These are phyloP conservation scores for Triops cancriformis DNA, from an alignment of 1,140 invertebrate genomes.

Conservation along the genomic window DNA sequence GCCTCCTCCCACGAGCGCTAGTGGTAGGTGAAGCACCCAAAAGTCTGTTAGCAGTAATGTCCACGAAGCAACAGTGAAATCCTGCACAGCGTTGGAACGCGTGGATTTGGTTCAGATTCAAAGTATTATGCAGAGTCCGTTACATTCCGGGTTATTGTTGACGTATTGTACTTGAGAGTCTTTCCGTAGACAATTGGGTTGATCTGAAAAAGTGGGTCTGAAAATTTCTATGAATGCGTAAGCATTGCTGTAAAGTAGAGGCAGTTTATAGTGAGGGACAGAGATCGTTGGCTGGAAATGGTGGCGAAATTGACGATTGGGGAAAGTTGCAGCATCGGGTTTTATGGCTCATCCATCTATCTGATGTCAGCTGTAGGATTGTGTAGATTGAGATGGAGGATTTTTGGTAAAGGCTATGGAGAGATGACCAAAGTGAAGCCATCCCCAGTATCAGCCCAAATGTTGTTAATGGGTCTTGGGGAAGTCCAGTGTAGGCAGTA, in stretches of 20 bases:
- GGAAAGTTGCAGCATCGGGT: constrained; percentile 4
- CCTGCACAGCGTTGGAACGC: too few species aligned
- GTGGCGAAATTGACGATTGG: not conserved
- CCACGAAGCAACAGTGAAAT: too few species aligned
- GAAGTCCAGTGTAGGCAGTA: not conserved
- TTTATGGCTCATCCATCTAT: constrained; percentile 10
- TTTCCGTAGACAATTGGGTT: too few species aligned
- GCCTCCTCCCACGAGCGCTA: too few species aligned
- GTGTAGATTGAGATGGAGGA: not conserved
- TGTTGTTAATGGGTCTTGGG: not conserved
- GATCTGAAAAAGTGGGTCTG: too few species aligned
- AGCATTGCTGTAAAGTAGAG: not conserved
- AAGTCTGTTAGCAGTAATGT: too few species aligned
- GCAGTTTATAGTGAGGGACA: not conserved
- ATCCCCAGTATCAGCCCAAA: not conserved
- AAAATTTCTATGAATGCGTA: too few species aligned
- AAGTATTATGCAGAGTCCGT: too few species aligned
- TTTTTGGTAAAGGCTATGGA: not conserved
- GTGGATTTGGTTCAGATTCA: too few species aligned
- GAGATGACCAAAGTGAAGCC: not conserved
- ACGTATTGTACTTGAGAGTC: too few species aligned
- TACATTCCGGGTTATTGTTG: too few species aligned
- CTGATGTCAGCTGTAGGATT: not conserved
- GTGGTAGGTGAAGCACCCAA: too few species aligned
- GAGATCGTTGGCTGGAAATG: not conserved